Evolutionary conservation across 2,888 invertebrate genomes (phyloP).

Genomic region (Orthonychiurus folsomi): DNA sequence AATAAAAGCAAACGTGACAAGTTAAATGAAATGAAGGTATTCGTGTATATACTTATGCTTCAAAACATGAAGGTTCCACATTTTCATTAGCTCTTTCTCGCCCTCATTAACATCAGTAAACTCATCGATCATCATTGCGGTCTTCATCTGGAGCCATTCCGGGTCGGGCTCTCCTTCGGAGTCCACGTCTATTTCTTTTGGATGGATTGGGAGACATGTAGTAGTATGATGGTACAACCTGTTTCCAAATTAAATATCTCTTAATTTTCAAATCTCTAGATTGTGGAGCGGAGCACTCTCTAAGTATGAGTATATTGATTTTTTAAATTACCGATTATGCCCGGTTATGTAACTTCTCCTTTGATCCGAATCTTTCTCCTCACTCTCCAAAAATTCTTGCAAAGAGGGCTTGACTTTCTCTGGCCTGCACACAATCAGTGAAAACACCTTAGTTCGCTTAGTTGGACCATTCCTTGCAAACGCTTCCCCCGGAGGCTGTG

Average conservation of each 20-base stretch:
- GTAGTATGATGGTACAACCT: slow-evolving; percentile 82
- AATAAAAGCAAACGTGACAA: not conserved
- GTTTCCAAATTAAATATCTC: not conserved
- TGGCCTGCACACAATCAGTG: slow-evolving; percentile 68
- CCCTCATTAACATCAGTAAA: slow-evolving; percentile 99
- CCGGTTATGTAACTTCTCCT: slow-evolving; percentile 75
- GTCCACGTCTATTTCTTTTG: slow-evolving; percentile 87
- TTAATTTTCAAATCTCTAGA: too few species aligned
- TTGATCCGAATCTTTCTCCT: slow-evolving; percentile 62
- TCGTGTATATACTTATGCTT: slow-evolving; percentile 64
- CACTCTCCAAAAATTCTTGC: slow-evolving; percentile 78
- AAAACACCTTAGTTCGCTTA: slow-evolving; percentile 64
- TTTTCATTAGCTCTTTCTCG: slow-evolving; percentile 95
- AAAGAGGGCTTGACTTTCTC: slow-evolving; percentile 48
- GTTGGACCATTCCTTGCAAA: slow-evolving; percentile 64
- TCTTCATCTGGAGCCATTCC: slow-evolving; percentile 84
- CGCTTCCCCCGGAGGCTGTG: slow-evolving; percentile 60
- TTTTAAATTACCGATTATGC: slow-evolving; percentile 61
- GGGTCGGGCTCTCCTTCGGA: slow-evolving; percentile 92
- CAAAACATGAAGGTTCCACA: slow-evolving; percentile 98
- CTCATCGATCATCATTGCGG: slow-evolving; percentile 96
- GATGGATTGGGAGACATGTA: slow-evolving; percentile 85
- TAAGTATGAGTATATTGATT: too few species aligned
- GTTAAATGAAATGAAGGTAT: too few species aligned
- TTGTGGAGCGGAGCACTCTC: too few species aligned